A percentile compares a stretch with the other conserved stretches of the same genome.
These are phyloP conservation scores for Esox masquinongy DNA, from an alignment of 2,797 vertebrate species.

Conservation along the genomic window DNA sequence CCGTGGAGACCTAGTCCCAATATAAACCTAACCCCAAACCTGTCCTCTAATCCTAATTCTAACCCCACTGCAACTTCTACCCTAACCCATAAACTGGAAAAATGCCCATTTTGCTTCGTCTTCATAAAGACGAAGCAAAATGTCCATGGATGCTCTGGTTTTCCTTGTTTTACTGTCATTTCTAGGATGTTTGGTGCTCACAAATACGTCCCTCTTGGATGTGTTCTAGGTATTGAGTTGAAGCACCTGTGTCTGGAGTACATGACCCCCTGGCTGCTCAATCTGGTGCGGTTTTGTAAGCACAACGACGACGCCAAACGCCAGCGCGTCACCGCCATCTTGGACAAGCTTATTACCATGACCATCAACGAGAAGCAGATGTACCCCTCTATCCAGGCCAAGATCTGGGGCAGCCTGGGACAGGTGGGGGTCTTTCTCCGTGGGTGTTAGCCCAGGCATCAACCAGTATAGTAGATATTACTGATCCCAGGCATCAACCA, in stretches of 20 bases:
- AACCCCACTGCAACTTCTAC: too few species aligned
- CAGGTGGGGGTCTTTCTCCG: constrained; percentile 76
- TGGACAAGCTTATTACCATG: constrained; percentile 99
- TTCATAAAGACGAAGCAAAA: too few species aligned
- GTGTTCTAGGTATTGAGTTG: constrained; percentile 88
- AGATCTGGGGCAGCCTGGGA: constrained; percentile 98
- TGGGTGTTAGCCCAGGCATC: neutral
- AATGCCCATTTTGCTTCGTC: too few species aligned
- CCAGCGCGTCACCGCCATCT: constrained; percentile 94
- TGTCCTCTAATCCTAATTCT: too few species aligned
- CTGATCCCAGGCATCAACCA: too few species aligned
- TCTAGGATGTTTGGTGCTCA: too few species aligned
- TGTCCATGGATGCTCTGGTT: too few species aligned
- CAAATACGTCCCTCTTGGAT: neutral
- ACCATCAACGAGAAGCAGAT: constrained; percentile 99
- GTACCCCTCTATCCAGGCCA: constrained; percentile 99
- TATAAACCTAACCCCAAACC: too few species aligned
- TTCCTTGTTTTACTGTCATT: too few species aligned
- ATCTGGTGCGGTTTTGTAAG: constrained; percentile 97
- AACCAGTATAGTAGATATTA: neutral
- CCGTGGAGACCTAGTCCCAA: too few species aligned
- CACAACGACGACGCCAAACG: constrained; percentile 97
- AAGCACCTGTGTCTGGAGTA: constrained; percentile 98
- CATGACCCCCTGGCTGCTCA: constrained; percentile 98
- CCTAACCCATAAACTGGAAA: too few species aligned